Base-by-base conservation (phyloP, 2,113 vertebrate genomes). In the Pachypanchax playfairii region DNA sequence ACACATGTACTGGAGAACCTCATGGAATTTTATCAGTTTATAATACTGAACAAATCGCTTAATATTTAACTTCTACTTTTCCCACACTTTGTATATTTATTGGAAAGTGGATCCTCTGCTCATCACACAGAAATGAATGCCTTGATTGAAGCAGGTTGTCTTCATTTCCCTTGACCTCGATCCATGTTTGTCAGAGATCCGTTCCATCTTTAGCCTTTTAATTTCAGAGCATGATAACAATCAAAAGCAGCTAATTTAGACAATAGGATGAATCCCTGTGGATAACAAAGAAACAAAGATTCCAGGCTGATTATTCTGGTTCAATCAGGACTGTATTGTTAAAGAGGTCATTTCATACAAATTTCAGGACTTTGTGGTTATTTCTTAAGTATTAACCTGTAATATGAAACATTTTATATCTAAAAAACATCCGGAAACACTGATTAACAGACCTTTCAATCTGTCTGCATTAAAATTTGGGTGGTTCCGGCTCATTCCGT, bases 231-330 rank as follows among this genome's bases (percentile, higher is more conserved):
- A 62, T 76, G 42, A 52, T 80, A 79, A 70, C 69, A 58, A 46
- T 78, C 48, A 65, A 65, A 77, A 70, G 53, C 39, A 49, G 49
- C 58, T 71, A 56, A 85, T 83, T 83, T 76, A 79, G 59, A 50
- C 47, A 3, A 77, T 78, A 73, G 57, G n/a, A 80, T 80, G 49
- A 47, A 31, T 54, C 71, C 60, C 70, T 55, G 57, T 24, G 29
- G 70, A 66, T 65, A 36, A 56, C 59, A 68, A 61, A 51, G 54
- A n/a, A 77, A 51, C 66, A 55, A 35, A 60, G 43, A 59, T 74
- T 82, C 35, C 58, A 41, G 17, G 38, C 20, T 42, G 3, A 39
- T 5, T 39, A 15, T 39, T 39, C 36, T 39, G 36, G 36, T 17
- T 39, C 1, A 14, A 5, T 17, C 14, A 1, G 36, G 14, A 39